phyloP scores from a whole-genome alignment of 2,888 invertebrate species.

The Microplitis deprimator region DNA sequence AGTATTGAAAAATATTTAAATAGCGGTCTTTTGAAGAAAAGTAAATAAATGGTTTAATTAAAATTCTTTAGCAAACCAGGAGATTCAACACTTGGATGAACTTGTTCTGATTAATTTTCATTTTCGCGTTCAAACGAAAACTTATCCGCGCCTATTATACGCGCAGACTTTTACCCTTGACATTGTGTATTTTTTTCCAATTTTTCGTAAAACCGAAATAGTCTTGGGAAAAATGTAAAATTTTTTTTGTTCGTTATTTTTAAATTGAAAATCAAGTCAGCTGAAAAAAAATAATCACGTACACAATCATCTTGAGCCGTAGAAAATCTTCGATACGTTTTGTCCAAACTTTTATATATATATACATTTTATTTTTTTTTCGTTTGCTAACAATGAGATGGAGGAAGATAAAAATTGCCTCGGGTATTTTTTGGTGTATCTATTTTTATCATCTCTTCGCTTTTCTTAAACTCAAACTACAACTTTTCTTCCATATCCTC shows the following conservation, averaged over 20 bases:
- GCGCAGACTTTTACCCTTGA: background rate
- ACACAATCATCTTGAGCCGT: background rate
- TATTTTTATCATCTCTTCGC: no score
- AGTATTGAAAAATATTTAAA: constrained; percentile 12
- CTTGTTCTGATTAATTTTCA: constrained; percentile 42
- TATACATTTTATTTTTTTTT: no score
- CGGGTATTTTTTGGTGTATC: background rate
- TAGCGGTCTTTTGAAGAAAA: background rate
- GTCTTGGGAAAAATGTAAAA: background rate
- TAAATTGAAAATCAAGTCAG: constrained; percentile 3
- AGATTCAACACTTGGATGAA: constrained; percentile 28
- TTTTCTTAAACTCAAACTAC: no score
- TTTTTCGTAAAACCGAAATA: background rate
- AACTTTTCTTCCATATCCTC: constrained; percentile 11
- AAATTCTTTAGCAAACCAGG: constrained; percentile 36
- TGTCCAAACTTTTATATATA: constrained; percentile 16
- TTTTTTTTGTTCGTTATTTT: background rate
- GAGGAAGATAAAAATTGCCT: constrained; percentile 27
- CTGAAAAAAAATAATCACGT: constrained; percentile 18
- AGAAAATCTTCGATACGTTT: constrained; percentile 16
- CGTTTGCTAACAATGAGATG: constrained; percentile 14
- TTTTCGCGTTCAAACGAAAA: constrained; percentile 39
- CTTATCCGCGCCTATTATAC: background rate
- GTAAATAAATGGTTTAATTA: constrained; percentile 34
- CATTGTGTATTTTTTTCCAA: background rate